Conservation (phyloP, 2,797 vertebrate species). For the Pteronotus mesoamericanus region DNA sequence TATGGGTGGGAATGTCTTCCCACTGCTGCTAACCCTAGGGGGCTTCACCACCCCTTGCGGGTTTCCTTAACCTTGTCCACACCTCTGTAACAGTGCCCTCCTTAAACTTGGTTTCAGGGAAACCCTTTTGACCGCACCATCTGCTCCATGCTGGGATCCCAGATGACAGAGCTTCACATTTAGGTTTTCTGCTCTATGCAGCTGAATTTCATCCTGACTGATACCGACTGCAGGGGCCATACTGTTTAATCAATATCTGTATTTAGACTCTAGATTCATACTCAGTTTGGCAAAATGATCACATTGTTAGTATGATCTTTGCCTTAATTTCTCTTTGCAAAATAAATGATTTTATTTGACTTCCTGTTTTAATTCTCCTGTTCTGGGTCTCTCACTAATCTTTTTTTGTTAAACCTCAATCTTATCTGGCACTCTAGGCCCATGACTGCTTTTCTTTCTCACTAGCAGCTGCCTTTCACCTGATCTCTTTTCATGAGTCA, state of each 20-base stretch:
- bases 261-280: slow-evolving; percentile 28
- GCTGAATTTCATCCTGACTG: slow-evolving; percentile 34
- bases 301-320: not conserved
- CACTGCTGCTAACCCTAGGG: not conserved
- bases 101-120: not conserved
- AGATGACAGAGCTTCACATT: not conserved
- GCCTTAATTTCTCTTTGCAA: slow-evolving; percentile 26
- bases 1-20: not conserved
- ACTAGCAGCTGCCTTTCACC: not conserved
- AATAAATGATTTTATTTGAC: not conserved
- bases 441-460: not conserved
- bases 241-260: slow-evolving; percentile 15
- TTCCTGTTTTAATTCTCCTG: not conserved
- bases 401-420: not conserved
- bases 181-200: not conserved
- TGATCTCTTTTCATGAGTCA: not conserved
- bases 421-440: not conserved
- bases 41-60: not conserved
- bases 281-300: slow-evolving; percentile 26
- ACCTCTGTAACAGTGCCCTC: not conserved
- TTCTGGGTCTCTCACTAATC: not conserved
- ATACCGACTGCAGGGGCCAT: not conserved
- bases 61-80: not conserved
- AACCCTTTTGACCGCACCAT: not conserved
- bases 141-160: not conserved